Conservation (phyloP, 2,888 invertebrate genomes). For the Ashinkailepas kermadecensis region DNA sequence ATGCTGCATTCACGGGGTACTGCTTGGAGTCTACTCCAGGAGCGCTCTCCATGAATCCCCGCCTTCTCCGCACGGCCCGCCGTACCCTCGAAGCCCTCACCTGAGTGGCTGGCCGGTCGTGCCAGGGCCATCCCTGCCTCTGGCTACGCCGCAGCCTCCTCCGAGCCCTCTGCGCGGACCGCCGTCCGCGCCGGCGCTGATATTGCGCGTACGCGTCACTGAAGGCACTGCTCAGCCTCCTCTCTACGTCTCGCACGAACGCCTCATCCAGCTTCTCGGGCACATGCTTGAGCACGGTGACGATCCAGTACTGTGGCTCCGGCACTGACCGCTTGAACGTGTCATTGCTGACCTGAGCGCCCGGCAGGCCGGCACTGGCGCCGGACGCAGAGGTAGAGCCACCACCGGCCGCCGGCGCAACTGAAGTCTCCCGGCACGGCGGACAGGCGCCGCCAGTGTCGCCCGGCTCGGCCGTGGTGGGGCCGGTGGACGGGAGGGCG, state of each 20-base stretch:
- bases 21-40: too few species aligned
- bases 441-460: not conserved
- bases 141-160: not conserved
- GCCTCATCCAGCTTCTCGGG: not conserved
- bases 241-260: not conserved
- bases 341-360: not conserved
- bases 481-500: not conserved
- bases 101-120: too few species aligned
- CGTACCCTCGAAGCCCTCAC: too few species aligned
- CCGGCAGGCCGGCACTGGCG: not conserved
- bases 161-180: not conserved
- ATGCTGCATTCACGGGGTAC: too few species aligned
- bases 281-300: not conserved
- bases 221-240: not conserved
- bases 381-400: not conserved
- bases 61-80: too few species aligned
- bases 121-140: not conserved
- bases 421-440: not conserved
- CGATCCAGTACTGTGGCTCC: constrained; percentile 11
- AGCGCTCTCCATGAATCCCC: too few species aligned
- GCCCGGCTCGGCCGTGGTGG: not conserved
- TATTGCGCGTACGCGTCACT: not conserved
- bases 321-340: not conserved
- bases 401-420: not conserved
- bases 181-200: not conserved